Evolutionary conservation across 2,797 vertebrate genomes (phyloP), one percentile per base, ranked within the genome.

Genomic region (Mormyrus proboscirostris): DNA sequence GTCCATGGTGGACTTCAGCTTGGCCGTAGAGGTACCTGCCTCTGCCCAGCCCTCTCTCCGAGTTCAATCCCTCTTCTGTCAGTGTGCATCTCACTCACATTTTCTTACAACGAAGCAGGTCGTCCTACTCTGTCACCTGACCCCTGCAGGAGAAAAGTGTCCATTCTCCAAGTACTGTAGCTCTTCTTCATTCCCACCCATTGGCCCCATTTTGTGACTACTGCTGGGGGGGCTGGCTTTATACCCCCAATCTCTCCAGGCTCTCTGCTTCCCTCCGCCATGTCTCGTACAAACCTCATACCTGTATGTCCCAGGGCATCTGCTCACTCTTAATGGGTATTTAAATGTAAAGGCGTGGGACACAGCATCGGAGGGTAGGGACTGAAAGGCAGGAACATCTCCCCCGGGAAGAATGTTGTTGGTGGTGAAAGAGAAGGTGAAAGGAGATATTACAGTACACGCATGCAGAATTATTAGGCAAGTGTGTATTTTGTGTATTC

Each of bases 1-100:
- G 94, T 99, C 98, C 94, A 98, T 99, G 98, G 94, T 99, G 97
- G 98, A 99, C 96, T 99, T 99, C 96, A 99, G 97, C 95, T 91
- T 98, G 94, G 98, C 98, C 16, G 97, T 97, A 94, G 98, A 99
- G 98, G 98, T 99, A 98, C 94, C 95, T 90, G 93, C 93, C 94
- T 94, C 92, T 93, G 93, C 94, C 92, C 92, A 93, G 92, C 92
- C 91, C 92, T 90, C 69, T 91, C 90, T 91, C 22, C 87, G 14
- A 55, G 14, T 86, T 38, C 25, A 25, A 33, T 89, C 33, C 82
- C 69, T 29, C 25, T 50, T 87, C n/a, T 86, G n/a, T 49, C n/a
- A 89, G n/a, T 92, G 89, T 94, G 88, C 94, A 89, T 91, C 88
- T 91, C 69, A 69, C 65, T 33, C 22, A 76, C 12, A 76, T 76